phyloP scores from a whole-genome alignment of 2,888 invertebrate genomes.

The Pyrochroa serraticornis region DNA sequence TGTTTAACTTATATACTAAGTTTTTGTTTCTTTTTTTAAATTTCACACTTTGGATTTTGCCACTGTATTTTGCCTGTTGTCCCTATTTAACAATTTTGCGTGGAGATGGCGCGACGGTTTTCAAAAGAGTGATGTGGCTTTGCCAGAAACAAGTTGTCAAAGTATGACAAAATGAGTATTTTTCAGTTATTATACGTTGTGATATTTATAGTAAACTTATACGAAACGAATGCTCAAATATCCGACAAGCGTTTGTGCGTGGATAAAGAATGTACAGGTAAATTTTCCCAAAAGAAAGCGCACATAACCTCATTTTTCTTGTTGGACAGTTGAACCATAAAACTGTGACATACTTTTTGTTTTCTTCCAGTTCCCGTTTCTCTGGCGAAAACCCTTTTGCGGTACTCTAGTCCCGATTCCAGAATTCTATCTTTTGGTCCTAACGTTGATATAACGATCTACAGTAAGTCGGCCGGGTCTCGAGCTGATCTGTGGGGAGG shows the following conservation, averaged over 20 bases:
- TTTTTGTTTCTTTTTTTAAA: no score
- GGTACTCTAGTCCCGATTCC: conserved; percentile 63
- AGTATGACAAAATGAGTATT: conserved; percentile 55
- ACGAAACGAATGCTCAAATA: conserved; percentile 56
- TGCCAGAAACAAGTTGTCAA: conserved; percentile 47
- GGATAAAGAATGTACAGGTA: conserved; percentile 74
- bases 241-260: conserved; percentile 75
- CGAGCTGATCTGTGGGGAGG: conserved; percentile 71
- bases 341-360: conserved; percentile 34
- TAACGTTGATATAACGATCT: conserved; percentile 66
- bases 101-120: no score
- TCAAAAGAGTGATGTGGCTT: conserved; percentile 50
- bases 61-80: no score
- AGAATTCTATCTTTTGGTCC: conserved; percentile 67
- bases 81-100: no score
- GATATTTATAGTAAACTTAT: conserved; percentile 51
- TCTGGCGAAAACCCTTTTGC: conserved; percentile 64
- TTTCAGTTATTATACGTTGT: conserved; percentile 53
- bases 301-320: conserved; percentile 37
- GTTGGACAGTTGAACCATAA: conserved; percentile 15
- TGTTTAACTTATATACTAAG: no score
- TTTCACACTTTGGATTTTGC: no score
- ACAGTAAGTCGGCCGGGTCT: conserved; percentile 73
- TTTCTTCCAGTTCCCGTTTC: conserved; percentile 65
- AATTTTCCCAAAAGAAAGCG: conserved; percentile 52